Evolutionary conservation across 2,888 invertebrate genomes (phyloP).

Genomic region (Drosophila prostipennis): DNA sequence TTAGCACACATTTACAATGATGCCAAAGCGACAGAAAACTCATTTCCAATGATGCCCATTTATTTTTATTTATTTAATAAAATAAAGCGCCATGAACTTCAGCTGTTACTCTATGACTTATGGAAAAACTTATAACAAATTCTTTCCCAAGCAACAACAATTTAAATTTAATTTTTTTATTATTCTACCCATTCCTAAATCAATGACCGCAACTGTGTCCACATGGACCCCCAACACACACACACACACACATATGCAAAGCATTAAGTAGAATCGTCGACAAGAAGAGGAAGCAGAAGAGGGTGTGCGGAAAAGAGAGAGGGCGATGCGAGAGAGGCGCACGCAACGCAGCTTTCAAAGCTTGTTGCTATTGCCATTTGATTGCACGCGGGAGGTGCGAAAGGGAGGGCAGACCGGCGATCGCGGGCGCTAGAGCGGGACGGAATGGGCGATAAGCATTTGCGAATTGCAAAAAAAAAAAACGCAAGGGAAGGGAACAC

Average conservation of each 20-base stretch:
- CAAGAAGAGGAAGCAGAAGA: conserved; percentile 15
- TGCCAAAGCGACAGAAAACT: not conserved
- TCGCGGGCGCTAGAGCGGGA: conserved; percentile 17
- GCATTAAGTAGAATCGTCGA: conserved; percentile 55
- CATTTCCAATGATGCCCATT: not conserved
- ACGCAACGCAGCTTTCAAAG: conserved; percentile 43
- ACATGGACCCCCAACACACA: conserved; percentile 3
- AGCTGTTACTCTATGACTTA: too few relatives aligned
- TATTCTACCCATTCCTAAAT: not conserved
- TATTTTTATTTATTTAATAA: too few relatives aligned
- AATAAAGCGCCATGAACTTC: too few relatives aligned
- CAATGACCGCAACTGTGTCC: not conserved
- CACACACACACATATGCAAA: conserved; percentile 38
- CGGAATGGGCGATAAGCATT: conserved; percentile 30
- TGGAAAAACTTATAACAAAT: too few relatives aligned
- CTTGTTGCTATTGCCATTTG: conserved; percentile 12
- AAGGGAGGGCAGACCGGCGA: not conserved
- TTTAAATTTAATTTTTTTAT: too few relatives aligned
- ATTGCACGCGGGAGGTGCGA: not conserved
- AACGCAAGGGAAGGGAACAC: conserved; percentile 46
- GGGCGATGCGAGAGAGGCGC: conserved; percentile 18
- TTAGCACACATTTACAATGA: not conserved
- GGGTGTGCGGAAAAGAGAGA: conserved; percentile 7
- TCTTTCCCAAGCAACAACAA: too few relatives aligned
- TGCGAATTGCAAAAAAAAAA: conserved; percentile 62